Conservation (phyloP, 2,113 vertebrate species). For the Hemichromis elongatus region DNA sequence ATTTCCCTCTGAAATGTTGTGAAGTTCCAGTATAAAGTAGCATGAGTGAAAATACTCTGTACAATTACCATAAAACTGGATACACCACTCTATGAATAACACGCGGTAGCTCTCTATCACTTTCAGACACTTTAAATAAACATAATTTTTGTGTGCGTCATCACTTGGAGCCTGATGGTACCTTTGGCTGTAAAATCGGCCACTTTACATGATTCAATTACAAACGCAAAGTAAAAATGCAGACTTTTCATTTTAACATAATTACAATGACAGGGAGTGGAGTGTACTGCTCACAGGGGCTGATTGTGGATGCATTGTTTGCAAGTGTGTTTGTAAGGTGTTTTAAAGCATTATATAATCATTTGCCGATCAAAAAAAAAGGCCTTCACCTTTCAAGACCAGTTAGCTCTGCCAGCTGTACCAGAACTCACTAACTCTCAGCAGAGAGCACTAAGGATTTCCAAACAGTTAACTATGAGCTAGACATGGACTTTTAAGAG, state of each 20-base stretch:
- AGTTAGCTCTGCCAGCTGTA: neutral
- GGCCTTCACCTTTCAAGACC: neutral
- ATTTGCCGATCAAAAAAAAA: neutral
- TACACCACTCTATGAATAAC: fast-evolving
- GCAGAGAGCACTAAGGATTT: too few species aligned
- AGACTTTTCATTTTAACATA: neutral
- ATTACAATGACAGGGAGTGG: neutral
- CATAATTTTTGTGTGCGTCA: neutral
- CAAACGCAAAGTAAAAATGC: neutral
- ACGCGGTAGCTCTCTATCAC: neutral
- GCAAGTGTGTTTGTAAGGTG: neutral
- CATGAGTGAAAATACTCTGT: neutral
- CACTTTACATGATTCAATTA: fast-evolving
- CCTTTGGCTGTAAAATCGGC: neutral
- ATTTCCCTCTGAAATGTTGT: neutral
- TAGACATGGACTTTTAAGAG: fast-evolving
- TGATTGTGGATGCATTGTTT: neutral
- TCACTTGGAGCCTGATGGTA: neutral
- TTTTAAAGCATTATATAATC: too few species aligned
- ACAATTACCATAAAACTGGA: neutral
- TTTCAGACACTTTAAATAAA: neutral
- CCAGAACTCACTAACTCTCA: too few species aligned
- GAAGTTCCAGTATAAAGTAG: neutral
- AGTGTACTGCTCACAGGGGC: neutral
- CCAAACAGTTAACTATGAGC: neutral